Percentiles rank a stretch among this genome's conserved stretches.
Evolutionary conservation across 2,113 vertebrate genomes (phyloP).

Genomic region (Chauna torquata): DNA sequence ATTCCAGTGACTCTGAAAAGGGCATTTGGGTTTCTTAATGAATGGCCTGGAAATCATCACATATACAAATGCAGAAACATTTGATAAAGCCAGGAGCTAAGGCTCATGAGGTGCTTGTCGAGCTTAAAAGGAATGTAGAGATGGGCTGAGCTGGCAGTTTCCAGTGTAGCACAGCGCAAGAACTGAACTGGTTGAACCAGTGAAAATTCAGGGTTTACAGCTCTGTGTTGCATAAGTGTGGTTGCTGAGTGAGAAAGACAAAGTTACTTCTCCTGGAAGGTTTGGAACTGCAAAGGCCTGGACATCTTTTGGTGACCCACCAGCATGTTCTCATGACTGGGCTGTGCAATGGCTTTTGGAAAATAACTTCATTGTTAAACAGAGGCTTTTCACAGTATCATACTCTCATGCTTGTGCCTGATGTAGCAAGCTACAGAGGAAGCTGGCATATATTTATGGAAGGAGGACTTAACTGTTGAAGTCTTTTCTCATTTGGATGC

Average conservation of each 20-base stretch:
- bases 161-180: not conserved
- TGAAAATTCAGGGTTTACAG: not conserved
- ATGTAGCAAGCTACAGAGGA: not conserved
- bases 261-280: not conserved
- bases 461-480: not conserved
- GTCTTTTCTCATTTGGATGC: not conserved
- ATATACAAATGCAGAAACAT: not conserved
- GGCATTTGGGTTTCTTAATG: not conserved
- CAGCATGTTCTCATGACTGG: not conserved
- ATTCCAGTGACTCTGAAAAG: constrained; percentile 2
- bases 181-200: not conserved
- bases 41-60: not conserved
- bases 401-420: not conserved
- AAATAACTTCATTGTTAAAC: not conserved
- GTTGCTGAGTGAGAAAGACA: not conserved
- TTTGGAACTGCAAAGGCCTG: not conserved
- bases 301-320: not conserved
- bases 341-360: not conserved
- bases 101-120: not conserved
- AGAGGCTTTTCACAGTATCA: not conserved
- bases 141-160: not conserved
- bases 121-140: not conserved
- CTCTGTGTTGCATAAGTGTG: not conserved
- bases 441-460: not conserved
- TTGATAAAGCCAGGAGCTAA: not conserved